Conservation (phyloP, 2,888 invertebrate genomes). For the Volucella inflata region DNA sequence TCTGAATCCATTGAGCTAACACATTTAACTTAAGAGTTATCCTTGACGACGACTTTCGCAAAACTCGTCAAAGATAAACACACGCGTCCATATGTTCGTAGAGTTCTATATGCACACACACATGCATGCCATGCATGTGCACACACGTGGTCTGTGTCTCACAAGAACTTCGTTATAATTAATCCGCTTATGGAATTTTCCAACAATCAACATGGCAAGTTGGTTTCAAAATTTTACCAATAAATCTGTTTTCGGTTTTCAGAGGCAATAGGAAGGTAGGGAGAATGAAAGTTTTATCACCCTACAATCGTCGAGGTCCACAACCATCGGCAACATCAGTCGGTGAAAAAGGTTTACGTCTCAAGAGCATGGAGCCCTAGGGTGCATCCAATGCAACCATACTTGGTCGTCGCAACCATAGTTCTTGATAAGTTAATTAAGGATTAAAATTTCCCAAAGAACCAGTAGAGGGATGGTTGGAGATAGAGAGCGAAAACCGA, state of each 20-base stretch:
- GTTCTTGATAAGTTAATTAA: slow-evolving; percentile 78
- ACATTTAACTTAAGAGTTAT: slow-evolving; percentile 35
- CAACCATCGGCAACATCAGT: slow-evolving; percentile 13
- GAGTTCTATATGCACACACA: background rate
- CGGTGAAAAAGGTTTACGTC: slow-evolving; percentile 57
- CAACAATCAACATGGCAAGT: slow-evolving; percentile 70
- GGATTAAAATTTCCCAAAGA: slow-evolving; percentile 77
- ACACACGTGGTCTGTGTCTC: slow-evolving; percentile 34
- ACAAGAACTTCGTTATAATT: slow-evolving; percentile 70
- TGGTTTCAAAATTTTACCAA: slow-evolving; percentile 67
- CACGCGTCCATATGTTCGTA: too few relatives aligned
- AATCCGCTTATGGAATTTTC: slow-evolving; percentile 74
- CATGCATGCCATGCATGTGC: background rate
- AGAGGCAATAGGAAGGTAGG: background rate
- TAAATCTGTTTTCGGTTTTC: slow-evolving; percentile 69
- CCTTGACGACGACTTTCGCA: slow-evolving; percentile 7
- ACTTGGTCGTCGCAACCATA: slow-evolving; percentile 25
- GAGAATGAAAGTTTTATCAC: slow-evolving; percentile 47
- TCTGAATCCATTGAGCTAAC: slow-evolving; percentile 17
- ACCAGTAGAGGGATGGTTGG: background rate
- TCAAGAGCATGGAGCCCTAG: slow-evolving; percentile 41
- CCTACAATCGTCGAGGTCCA: background rate
- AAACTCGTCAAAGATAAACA: slow-evolving; percentile 37
- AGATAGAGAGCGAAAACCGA: slow-evolving; percentile 54
- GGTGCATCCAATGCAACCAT: slow-evolving; percentile 61